Percentiles rank a stretch among this genome's conserved stretches.
phyloP scores from a whole-genome alignment of 2,888 invertebrate species.

The Orthosia incerta region DNA sequence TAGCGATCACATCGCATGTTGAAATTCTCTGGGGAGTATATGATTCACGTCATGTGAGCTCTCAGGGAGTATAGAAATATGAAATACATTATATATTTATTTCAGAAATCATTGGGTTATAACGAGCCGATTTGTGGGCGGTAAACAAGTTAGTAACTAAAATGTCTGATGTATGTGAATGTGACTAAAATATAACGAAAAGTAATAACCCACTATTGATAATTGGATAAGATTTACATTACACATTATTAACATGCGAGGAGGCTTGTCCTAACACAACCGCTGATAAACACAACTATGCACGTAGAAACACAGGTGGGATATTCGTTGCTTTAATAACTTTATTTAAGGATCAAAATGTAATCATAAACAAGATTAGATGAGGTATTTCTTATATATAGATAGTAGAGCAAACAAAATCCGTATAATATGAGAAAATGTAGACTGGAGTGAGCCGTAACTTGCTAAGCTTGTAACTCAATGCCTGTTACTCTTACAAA shows the following conservation, averaged over 20 bases:
- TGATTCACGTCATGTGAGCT: constrained; percentile 27
- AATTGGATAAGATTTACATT: background rate
- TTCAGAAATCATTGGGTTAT: background rate
- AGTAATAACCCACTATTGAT: background rate
- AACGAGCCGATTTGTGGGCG: background rate
- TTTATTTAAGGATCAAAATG: background rate
- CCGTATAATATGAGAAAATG: background rate
- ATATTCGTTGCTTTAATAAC: too few relatives aligned
- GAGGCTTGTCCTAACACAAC: background rate
- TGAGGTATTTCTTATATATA: background rate
- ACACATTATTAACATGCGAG: background rate
- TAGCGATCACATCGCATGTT: constrained; percentile 27
- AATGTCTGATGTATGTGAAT: background rate
- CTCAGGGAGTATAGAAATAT: background rate
- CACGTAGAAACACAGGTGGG: background rate
- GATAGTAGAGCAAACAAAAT: background rate
- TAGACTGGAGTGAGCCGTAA: constrained; percentile 6
- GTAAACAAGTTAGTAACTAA: background rate
- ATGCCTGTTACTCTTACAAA: too few relatives aligned
- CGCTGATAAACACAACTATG: background rate
- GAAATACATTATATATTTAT: background rate
- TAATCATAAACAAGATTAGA: background rate
- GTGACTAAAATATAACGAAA: background rate
- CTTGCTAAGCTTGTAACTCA: too few relatives aligned
- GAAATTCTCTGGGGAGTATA: constrained; percentile 1